Percentiles rank a stretch among this genome's conserved stretches.
phyloP scores from a whole-genome alignment of 2,888 invertebrate genomes.

The Rambutsinella grinnellia region DNA sequence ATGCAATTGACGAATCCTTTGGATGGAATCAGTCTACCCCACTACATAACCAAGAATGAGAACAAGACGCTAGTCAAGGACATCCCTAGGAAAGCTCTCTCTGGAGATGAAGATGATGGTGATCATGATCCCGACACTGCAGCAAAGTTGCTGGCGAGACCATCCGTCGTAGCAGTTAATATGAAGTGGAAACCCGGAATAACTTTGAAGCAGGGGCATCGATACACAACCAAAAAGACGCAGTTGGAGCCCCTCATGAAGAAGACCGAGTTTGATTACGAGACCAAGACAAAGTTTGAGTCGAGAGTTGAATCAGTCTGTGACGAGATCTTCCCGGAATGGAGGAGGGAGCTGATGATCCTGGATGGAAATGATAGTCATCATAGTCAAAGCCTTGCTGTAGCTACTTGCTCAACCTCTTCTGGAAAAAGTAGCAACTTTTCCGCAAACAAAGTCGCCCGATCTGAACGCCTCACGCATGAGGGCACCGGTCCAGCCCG shows the following conservation, averaged over 20 bases:
- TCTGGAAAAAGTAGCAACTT: not conserved
- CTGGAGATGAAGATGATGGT: not conserved
- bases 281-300: conserved; percentile 51
- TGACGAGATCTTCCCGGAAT: conserved; percentile 40
- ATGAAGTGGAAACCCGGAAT: conserved; percentile 55
- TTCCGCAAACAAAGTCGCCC: not conserved
- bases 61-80: conserved; percentile 17
- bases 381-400: not conserved
- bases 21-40: conserved; percentile 5
- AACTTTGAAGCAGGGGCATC: conserved; percentile 33
- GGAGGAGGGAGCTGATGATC: conserved; percentile 27
- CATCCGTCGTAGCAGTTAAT: conserved; percentile 45
- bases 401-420: not conserved
- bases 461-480: not conserved
- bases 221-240: conserved; percentile 13
- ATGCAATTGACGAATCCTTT: conserved; percentile 28
- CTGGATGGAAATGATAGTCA: conserved; percentile 55
- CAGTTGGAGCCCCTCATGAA: conserved; percentile 37
- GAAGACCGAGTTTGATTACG: conserved; percentile 46
- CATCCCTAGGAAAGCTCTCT: not conserved
- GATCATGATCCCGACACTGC: too few species aligned
- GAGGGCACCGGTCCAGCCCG: not conserved
- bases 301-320: conserved; percentile 28
- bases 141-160: not conserved
- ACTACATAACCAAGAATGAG: conserved; percentile 37